These are phyloP conservation scores for Eupithecia abbreviata DNA, from an alignment of 2,888 invertebrate genomes.

Conservation along the genomic window DNA sequence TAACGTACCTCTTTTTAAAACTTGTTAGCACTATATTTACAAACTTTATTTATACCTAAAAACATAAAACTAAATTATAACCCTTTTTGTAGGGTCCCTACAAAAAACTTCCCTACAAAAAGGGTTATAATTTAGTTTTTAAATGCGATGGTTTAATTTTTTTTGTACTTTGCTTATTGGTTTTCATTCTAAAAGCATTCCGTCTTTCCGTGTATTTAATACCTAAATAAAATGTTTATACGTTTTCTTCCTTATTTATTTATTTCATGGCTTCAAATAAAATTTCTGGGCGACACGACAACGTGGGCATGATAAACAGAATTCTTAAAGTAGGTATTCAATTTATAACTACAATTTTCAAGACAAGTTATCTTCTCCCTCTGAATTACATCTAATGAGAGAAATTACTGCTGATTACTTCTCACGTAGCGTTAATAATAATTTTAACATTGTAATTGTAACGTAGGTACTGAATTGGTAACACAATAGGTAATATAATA, in stretches of 20 bases:
- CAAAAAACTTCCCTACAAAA: too few relatives aligned
- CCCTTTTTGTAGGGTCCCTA: too few relatives aligned
- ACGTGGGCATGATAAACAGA: neutral
- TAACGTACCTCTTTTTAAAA: neutral
- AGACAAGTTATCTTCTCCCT: neutral
- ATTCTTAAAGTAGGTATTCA: neutral
- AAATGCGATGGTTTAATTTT: neutral
- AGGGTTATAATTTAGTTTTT: neutral
- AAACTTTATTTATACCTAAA: too few relatives aligned
- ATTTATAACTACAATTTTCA: neutral
- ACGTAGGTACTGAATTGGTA: neutral
- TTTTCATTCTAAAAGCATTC: neutral
- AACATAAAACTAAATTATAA: too few relatives aligned
- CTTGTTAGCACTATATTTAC: neutral
- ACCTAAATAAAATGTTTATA: neutral
- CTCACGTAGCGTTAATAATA: neutral
- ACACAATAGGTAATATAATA: constrained; percentile 9
- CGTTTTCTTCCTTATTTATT: neutral
- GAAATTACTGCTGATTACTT: neutral
- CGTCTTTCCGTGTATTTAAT: neutral
- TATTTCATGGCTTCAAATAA: neutral
- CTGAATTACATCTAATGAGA: neutral
- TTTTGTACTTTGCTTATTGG: neutral
- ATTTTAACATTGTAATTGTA: neutral
- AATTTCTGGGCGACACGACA: neutral